Conservation (phyloP, 2,888 invertebrate species). For the Cybosia mesomella region DNA sequence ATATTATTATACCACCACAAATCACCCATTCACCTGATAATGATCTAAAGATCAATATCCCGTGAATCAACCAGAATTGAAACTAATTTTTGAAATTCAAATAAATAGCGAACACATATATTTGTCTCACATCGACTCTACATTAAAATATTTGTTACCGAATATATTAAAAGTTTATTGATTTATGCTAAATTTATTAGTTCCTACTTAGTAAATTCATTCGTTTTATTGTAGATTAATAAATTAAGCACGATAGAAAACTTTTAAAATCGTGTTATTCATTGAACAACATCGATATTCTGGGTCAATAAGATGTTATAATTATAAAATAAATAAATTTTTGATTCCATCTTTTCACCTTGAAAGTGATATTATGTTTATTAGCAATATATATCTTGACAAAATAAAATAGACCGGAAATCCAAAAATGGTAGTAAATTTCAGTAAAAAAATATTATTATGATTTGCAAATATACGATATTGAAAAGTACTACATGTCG, state of each 20-base stretch:
- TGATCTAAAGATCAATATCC: not conserved
- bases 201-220: constrained; percentile 41
- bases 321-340: not conserved
- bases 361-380: not conserved
- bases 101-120: not conserved
- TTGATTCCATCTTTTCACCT: not conserved
- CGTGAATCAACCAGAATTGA: not conserved
- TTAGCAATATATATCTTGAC: not conserved
- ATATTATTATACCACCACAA: not conserved
- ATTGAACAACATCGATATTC: not conserved
- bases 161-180: constrained; percentile 36
- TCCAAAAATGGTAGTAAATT: not conserved
- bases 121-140: constrained; percentile 21
- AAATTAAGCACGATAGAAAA: not conserved
- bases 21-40: not conserved
- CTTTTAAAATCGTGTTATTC: not conserved
- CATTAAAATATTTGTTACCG: constrained; percentile 36
- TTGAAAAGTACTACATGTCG: too few species aligned
- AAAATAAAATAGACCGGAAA: too few species aligned
- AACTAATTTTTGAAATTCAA: not conserved
- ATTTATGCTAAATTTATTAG: constrained; percentile 44
- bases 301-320: not conserved
- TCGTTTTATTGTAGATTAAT: not conserved
- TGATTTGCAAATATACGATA: too few species aligned
- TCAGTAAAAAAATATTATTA: too few species aligned